Percentiles rank a stretch among this genome's conserved stretches.
Evolutionary conservation across 2,113 vertebrate genomes (phyloP).

Genomic region (Podiceps cristatus): DNA sequence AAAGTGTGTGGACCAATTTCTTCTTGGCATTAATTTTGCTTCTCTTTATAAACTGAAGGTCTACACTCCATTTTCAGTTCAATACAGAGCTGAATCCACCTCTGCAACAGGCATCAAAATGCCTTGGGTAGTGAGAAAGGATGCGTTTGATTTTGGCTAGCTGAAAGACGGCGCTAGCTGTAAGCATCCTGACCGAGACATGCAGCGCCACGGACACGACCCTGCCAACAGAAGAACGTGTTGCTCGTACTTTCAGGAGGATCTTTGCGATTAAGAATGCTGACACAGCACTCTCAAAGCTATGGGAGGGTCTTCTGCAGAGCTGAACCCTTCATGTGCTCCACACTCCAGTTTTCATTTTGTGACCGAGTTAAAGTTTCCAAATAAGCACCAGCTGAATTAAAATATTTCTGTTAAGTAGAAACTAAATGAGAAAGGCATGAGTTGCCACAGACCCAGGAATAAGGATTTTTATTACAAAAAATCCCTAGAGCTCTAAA

Average conservation of each 20-base stretch:
- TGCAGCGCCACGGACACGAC: not conserved
- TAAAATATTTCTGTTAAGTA: not conserved
- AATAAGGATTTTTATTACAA: not conserved
- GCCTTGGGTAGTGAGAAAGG: not conserved
- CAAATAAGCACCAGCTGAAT: not conserved
- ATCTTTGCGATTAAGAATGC: not conserved
- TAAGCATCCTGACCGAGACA: not conserved
- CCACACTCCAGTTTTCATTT: not conserved
- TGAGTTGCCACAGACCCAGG: not conserved
- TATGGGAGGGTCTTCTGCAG: not conserved
- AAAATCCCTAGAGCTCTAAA: not conserved
- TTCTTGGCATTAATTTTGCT: not conserved
- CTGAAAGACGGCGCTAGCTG: not conserved
- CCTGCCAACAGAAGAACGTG: not conserved
- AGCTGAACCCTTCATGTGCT: not conserved
- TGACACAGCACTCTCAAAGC: not conserved
- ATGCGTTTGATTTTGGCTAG: not conserved
- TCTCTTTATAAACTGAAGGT: not conserved
- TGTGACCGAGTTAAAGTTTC: not conserved
- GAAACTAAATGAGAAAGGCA: not conserved
- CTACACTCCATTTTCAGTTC: not conserved
- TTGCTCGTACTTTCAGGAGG: not conserved
- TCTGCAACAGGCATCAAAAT: not conserved
- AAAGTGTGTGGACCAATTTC: not conserved
- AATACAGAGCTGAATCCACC: not conserved